These are phyloP conservation scores for Machimus atricapillus DNA, from an alignment of 2,888 invertebrate species.

Conservation along the genomic window DNA sequence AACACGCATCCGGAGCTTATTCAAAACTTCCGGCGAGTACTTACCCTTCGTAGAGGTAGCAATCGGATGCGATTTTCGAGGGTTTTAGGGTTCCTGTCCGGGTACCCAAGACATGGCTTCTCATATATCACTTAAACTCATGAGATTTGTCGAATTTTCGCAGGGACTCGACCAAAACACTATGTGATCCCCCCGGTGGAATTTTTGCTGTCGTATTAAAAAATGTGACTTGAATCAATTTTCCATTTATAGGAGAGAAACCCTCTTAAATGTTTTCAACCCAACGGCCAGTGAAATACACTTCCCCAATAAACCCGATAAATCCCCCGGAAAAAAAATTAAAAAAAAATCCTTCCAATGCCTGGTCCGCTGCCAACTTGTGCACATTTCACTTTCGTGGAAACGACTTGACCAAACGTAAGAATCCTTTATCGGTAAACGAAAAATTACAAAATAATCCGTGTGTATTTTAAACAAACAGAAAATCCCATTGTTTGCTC, in stretches of 20 bases:
- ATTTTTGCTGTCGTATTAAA: background rate
- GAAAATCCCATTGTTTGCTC: conserved; percentile 8
- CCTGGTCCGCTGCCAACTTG: background rate
- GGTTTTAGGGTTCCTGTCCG: background rate
- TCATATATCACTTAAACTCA: background rate
- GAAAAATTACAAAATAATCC: background rate
- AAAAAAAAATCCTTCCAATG: background rate
- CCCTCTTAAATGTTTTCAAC: background rate
- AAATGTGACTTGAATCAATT: background rate
- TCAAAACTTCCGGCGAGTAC: background rate
- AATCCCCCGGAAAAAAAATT: background rate
- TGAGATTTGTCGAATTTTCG: background rate
- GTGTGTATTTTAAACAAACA: conserved; percentile 23
- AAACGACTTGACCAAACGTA: background rate
- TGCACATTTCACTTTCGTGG: background rate
- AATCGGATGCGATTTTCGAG: background rate
- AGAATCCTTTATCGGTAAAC: background rate
- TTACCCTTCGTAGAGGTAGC: background rate
- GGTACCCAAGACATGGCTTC: background rate
- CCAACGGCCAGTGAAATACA: background rate
- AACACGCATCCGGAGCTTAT: background rate
- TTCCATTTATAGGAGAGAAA: background rate
- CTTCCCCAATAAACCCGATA: background rate
- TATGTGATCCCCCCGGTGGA: background rate
- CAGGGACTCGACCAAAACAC: background rate